phyloP scores from a whole-genome alignment of 2,888 invertebrate species.

The Polydrusus pterygomalis region DNA sequence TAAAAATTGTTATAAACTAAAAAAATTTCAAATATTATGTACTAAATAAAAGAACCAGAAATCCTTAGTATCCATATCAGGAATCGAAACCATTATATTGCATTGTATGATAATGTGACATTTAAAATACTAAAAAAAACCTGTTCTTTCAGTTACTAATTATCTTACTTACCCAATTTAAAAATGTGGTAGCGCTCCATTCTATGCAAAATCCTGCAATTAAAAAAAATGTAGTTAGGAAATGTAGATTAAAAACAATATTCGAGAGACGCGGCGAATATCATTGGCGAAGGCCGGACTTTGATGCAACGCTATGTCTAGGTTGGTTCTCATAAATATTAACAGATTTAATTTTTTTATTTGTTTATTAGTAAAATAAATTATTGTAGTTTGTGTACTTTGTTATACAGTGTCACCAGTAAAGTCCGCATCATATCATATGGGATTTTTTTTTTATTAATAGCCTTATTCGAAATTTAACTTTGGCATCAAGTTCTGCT shows the following conservation, averaged over 20 bases:
- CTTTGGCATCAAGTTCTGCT: too few relatives aligned
- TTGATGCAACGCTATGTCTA: slow-evolving; percentile 39
- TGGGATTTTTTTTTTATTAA: too few relatives aligned
- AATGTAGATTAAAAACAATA: slow-evolving; percentile 43
- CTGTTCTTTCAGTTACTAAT: slow-evolving; percentile 11
- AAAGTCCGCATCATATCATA: too few relatives aligned
- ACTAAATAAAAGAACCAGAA: slow-evolving; percentile 7
- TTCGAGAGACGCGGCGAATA: slow-evolving; percentile 26
- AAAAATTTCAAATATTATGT: not conserved
- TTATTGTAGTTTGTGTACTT: too few relatives aligned
- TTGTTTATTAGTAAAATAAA: slow-evolving; percentile 16
- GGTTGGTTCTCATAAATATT: slow-evolving; percentile 37
- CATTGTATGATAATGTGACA: slow-evolving; percentile 15
- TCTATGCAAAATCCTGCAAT: slow-evolving; percentile 59
- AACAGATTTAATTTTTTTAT: slow-evolving; percentile 10
- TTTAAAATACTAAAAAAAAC: slow-evolving; percentile 9
- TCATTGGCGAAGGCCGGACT: slow-evolving; percentile 19
- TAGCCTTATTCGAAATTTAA: too few relatives aligned
- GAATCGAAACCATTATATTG: not conserved
- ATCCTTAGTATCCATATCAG: not conserved
- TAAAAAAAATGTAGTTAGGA: slow-evolving; percentile 52
- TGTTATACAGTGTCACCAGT: too few relatives aligned
- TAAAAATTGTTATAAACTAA: too few relatives aligned
- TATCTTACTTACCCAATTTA: slow-evolving; percentile 64
- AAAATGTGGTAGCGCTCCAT: slow-evolving; percentile 65